Conservation (phyloP, 2,113 vertebrate genomes). For the Saimiri boliviensis region DNA sequence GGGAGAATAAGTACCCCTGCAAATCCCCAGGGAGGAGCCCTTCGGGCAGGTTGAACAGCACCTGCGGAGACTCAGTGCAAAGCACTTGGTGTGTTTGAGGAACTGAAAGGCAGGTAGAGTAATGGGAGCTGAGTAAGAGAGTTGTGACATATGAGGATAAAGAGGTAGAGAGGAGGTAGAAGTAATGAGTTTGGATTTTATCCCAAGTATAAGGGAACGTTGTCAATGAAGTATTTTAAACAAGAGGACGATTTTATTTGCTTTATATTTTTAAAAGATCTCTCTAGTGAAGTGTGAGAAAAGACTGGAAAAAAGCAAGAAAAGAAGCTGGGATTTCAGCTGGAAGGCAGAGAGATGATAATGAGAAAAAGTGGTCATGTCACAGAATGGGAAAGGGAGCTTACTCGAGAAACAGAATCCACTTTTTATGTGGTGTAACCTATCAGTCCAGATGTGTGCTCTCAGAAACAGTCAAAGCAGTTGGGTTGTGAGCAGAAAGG, state of each 20-base stretch:
- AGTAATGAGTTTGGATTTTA: not conserved
- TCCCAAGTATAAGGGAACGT: not conserved
- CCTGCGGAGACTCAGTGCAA: not conserved
- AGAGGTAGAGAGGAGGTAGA: not conserved
- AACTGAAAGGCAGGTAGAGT: not conserved
- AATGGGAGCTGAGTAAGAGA: not conserved
- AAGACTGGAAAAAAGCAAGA: not conserved
- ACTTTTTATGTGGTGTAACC: not conserved
- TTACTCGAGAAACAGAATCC: not conserved
- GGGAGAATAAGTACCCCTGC: no score
- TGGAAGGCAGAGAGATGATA: not conserved
- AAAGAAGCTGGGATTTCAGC: not conserved
- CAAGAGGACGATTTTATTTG: not conserved
- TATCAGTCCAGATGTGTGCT: no score
- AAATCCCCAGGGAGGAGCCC: not conserved
- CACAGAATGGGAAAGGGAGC: not conserved
- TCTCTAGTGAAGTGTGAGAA: not conserved
- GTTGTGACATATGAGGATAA: not conserved
- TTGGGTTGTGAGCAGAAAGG: no score
- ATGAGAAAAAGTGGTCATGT: not conserved
- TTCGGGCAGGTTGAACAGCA: not conserved
- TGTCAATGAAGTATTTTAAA: not conserved
- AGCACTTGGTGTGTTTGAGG: not conserved
- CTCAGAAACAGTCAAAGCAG: no score
- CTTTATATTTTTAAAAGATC: not conserved